Base-by-base conservation (phyloP, 30 jellyfish, hydroid and myxozoan species). In the Turritopsis rubra region DNA sequence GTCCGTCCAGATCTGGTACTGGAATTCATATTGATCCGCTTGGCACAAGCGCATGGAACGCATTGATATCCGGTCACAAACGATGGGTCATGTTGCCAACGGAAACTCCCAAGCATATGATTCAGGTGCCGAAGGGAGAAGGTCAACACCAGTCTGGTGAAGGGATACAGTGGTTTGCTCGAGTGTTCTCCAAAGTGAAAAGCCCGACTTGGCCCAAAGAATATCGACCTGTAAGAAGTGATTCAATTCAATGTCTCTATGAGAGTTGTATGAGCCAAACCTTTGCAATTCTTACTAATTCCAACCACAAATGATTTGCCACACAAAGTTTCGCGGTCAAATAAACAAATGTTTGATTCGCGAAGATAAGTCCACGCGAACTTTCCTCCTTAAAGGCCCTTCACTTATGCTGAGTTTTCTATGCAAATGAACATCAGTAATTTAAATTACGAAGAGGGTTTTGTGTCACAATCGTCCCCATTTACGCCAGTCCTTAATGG, bases 21-120 rank as follows among this genome's bases (percentile, higher is more conserved):
- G 99, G 99, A 16, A 88, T 93, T 53, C 99, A 93, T 53, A 93
- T 93, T 16, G 99, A 93, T 81, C 99, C 99, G n/a, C 89, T 93
- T 24, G 99, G 99, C 20, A 93, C 99, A 72, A 93, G 99, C 82
- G 99, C 99, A 18, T 93, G 99, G 99, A 93, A 93, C 60, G 97
- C 96, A 1, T 87, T 93, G 78, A 85, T 88, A 28, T 73, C 86
- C 25, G 99, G 99, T 16, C 99, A 93, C 86, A 93, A 93, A 80
- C 54, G 99, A 65, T 93, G 99, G 99, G 96, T 90, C 24, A 52
- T 93, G 88, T 89, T 93, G 28, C 99, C 99, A 29, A 89, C 99
- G 28, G 91, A 93, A 54, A 93, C 99, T 5, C 99, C 98, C n/a
- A 83, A 89, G 20, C 97, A 93, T 21, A 75, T 88, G 80, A 88